phyloP scores from a whole-genome alignment of 2,113 vertebrate species.

The Noctilio leporinus region DNA sequence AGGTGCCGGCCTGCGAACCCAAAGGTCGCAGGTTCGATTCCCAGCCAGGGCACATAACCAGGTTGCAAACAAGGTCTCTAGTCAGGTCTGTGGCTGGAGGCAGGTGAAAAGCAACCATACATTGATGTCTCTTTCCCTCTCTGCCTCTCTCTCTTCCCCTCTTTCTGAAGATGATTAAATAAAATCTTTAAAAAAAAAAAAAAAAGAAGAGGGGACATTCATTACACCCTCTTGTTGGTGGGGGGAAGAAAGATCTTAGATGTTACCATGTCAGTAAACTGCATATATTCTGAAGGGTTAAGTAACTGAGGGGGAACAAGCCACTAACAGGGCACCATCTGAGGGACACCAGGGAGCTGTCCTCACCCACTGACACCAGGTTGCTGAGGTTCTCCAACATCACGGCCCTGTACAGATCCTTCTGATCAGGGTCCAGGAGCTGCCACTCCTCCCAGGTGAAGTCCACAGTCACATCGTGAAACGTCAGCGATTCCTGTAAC shows the following conservation, averaged over 20 bases:
- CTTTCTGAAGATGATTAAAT: too few species aligned
- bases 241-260: neutral
- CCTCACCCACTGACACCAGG: slow-evolving; percentile 20
- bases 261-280: neutral
- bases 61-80: too few species aligned
- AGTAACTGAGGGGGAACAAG: neutral
- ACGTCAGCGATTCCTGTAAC: neutral
- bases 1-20: too few species aligned
- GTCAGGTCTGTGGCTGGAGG: too few species aligned
- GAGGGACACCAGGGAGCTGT: neutral
- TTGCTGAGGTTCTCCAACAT: slow-evolving; percentile 32
- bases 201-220: too few species aligned
- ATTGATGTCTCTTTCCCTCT: too few species aligned
- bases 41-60: too few species aligned
- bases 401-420: neutral
- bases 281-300: neutral
- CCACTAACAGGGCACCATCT: neutral
- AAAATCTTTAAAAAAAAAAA: too few species aligned
- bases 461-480: neutral
- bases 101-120: too few species aligned
- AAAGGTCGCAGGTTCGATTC: too few species aligned
- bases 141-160: too few species aligned
- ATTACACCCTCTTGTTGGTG: neutral
- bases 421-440: neutral
- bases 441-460: slow-evolving; percentile 45